Percentiles rank a stretch among this genome's conserved stretches.
These are phyloP conservation scores for Leptinotarsa rubiginosa DNA, from an alignment of 2,888 invertebrate genomes.

Conservation along the genomic window DNA sequence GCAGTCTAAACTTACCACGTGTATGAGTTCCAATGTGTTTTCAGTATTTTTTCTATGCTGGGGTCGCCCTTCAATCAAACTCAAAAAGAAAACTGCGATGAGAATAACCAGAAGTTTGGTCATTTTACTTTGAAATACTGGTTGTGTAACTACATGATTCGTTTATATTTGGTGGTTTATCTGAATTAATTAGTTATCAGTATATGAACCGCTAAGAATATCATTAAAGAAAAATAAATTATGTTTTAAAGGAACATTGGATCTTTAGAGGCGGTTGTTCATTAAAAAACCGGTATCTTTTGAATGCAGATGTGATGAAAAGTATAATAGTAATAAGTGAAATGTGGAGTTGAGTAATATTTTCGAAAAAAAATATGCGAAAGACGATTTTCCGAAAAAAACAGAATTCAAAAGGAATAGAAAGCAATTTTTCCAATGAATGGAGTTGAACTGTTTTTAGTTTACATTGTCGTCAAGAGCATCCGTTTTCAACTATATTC, in stretches of 20 bases:
- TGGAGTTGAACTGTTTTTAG: too few relatives aligned
- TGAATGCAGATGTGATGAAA: too few relatives aligned
- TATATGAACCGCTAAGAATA: conserved; percentile 9
- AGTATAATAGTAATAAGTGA: background rate
- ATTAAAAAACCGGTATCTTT: background rate
- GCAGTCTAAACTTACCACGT: conserved; percentile 49
- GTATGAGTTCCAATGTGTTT: conserved; percentile 50
- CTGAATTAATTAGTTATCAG: conserved; percentile 1
- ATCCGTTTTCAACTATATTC: too few relatives aligned
- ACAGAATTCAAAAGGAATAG: too few relatives aligned
- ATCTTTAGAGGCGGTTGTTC: background rate
- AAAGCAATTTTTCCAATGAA: too few relatives aligned
- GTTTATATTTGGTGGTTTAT: conserved; percentile 7
- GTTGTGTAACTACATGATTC: background rate
- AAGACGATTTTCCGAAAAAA: too few relatives aligned
- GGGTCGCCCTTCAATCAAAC: conserved; percentile 12
- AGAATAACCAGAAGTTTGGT: conserved; percentile 31
- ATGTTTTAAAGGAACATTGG: background rate
- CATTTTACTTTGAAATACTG: conserved; percentile 35
- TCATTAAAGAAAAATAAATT: background rate
- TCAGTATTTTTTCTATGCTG: conserved; percentile 23
- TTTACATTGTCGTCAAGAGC: too few relatives aligned
- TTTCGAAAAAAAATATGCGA: background rate
- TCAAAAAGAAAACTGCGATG: background rate
- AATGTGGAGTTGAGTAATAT: background rate